Evolutionary conservation across 2,113 vertebrate species (phyloP), one percentile per base, ranked within the genome.

Genomic region (Bostrychus sinensis): DNA sequence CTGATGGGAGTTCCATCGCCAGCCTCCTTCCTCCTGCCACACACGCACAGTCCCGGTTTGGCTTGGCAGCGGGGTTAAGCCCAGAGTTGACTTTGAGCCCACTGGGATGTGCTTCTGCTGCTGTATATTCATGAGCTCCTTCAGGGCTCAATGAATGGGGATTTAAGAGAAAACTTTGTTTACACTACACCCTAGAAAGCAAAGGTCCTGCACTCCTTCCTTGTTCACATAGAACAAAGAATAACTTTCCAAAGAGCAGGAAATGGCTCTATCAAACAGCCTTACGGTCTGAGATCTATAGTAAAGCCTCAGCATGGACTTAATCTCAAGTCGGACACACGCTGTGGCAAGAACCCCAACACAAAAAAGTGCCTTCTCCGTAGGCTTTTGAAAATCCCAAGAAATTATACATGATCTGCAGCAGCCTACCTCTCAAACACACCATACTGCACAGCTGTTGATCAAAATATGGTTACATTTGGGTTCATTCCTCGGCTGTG

Each of bases 81-180:
- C 65, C 45, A 13, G 14, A 70, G 75, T 83, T 84, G 73, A 77
- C n/a, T 81, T 75, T 61, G 38, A 38, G 69, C 74, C 74, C 51
- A 34, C 23, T 53, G 62, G 59, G 75, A 78, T 63, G 62, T 66
- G 62, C 80, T 71, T 39, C 42, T 58, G 70, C 77, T 84, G 75
- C 81, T 84, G 78, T 84, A 80, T 85, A 84, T 83, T 89, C 74
- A 83, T 81, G 63, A 84, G 68, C 62, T 70, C 36, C 65, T 45
- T 56, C 60, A 39, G 70, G 53, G 23, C 56, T 42, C 38, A 55
- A 62, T 70, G 55, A 74, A 34, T 41, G 16, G 20, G 22, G 39
- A 10, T 19, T 57, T 41, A 28, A 62, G 53, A 42, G 26, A 5
- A 32, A 41, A 16, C 39, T 75, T 50, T 78, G 59, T 83, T 78